Evolutionary conservation across 1,140 invertebrate genomes (phyloP), one percentile per base, ranked within the genome.

Genomic region (Triops longicaudatus): DNA sequence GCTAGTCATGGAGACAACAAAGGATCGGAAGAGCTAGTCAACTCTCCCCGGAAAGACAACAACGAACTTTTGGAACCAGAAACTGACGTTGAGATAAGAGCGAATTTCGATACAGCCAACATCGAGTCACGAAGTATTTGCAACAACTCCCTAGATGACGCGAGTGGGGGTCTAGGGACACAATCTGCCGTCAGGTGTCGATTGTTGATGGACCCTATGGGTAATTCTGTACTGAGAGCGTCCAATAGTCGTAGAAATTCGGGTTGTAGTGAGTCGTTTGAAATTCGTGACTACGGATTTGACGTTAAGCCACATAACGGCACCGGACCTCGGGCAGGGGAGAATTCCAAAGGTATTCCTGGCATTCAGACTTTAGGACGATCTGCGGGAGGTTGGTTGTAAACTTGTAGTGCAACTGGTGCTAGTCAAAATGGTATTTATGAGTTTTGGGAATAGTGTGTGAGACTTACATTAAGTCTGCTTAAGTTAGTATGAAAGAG

Each of bases 401-500:
- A 63, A 63, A 9, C 6, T 17, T 63, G 14, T 63, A 63, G 50
- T 63, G 50, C 50, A 63, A 63, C 7, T 22, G 50, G 50, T 63
- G 50, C 50, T 63, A 63, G 50, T 63, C 50, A 63, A 63, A 22
- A 5, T 63, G 50, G 7, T 63, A 63, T 63, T 63, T 22, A n/a
- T 63, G 50, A 63, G 14, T 63, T 22, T 63, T 37, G 31, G 31
- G 31, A 2, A 37, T 63, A 63, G 6, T 63, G 50, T 63, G 50
- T 63, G n/a, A 63, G 50, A 63, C 50, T 63, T 63, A 63, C 50
- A 63, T 63, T 63, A 63, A 63, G 50, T 63, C 50, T 63, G 22
- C 50, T 63, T 37, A 37, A 63, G 50, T 22, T n/a, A 22, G 14
- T 6, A 63, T 9, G 50, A n/a, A n/a, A 17, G 50, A 63, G 14